These are phyloP conservation scores for Gymnocephalus cernua DNA, from an alignment of 2,113 vertebrate genomes.

Conservation along the genomic window DNA sequence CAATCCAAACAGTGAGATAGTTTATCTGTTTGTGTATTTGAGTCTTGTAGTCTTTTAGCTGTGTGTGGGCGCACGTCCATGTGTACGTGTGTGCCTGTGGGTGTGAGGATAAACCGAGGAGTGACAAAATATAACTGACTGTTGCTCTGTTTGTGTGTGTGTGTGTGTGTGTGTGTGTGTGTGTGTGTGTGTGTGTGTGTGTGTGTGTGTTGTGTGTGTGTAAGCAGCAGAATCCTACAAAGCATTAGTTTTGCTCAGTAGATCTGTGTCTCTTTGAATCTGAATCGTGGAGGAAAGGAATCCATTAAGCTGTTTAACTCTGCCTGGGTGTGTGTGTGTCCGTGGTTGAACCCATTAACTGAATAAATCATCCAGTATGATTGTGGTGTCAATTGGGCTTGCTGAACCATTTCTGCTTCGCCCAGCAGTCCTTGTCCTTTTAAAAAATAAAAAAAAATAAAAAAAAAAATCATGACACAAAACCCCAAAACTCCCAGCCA, in stretches of 20 bases:
- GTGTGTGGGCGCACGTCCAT: constrained; percentile 20
- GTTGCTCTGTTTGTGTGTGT: constrained; percentile 32
- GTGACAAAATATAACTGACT: constrained; percentile 48
- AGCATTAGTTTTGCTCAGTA: constrained; percentile 33
- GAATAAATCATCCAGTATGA: constrained; percentile 67
- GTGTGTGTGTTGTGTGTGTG: not conserved
- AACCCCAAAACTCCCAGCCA: constrained; percentile 25
- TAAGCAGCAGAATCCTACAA: constrained; percentile 19
- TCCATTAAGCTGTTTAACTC: constrained; percentile 56
- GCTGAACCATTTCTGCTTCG: constrained; percentile 51
- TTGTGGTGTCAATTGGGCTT: constrained; percentile 55
- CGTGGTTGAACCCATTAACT: constrained; percentile 60
- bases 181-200: constrained; percentile 12
- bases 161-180: not conserved
- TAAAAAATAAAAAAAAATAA: no score
- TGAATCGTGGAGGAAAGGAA: constrained; percentile 34
- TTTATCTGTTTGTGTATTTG: constrained; percentile 38
- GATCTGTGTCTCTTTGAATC: constrained; percentile 25
- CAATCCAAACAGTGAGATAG: constrained; percentile 31
- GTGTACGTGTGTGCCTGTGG: constrained; percentile 12
- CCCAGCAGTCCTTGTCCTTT: constrained; percentile 33
- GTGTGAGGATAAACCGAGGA: constrained; percentile 52
- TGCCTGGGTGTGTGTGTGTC: constrained; percentile 1
- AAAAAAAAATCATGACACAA: constrained; percentile 32
- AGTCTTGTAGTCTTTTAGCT: constrained; percentile 22